Conservation (phyloP, 2,888 invertebrate species). For the Atrina japonica region DNA sequence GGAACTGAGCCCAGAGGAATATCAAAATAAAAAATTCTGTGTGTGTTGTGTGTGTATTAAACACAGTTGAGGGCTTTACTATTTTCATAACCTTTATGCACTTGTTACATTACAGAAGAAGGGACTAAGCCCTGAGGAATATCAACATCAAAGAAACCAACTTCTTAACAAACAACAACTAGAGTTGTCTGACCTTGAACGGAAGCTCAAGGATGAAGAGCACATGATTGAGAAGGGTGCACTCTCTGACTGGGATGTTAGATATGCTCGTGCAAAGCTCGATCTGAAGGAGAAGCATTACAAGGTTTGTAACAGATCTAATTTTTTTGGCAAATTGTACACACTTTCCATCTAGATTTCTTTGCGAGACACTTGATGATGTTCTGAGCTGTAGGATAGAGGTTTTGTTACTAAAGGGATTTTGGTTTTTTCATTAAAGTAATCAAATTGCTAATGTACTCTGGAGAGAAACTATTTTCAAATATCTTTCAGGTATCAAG, state of each 20-base stretch:
- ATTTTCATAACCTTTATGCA: no score
- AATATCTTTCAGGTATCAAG: no score
- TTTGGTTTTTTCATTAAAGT: no score
- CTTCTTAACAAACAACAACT: constrained; percentile 75
- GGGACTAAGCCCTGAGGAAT: constrained; percentile 72
- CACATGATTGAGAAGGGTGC: constrained; percentile 67
- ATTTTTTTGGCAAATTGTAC: no score
- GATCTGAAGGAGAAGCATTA: constrained; percentile 77
- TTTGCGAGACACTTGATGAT: no score
- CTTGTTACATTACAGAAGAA: constrained; percentile 63
- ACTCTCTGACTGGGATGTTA: constrained; percentile 77
- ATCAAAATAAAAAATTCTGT: background rate
- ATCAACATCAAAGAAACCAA: constrained; percentile 66
- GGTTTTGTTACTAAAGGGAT: no score
- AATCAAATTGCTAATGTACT: no score
- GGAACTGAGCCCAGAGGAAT: background rate
- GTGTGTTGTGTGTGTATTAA: no score
- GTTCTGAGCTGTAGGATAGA: no score
- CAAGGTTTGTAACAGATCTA: constrained; percentile 74
- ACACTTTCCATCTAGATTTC: no score
- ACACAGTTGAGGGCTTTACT: no score
- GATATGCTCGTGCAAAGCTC: constrained; percentile 76
- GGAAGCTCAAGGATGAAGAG: constrained; percentile 67
- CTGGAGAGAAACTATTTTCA: no score
- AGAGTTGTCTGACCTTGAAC: constrained; percentile 73